A percentile compares a stretch with the other conserved stretches of the same genome.
Evolutionary conservation across 2,113 vertebrate genomes (phyloP).

Genomic region (Bos taurus): DNA sequence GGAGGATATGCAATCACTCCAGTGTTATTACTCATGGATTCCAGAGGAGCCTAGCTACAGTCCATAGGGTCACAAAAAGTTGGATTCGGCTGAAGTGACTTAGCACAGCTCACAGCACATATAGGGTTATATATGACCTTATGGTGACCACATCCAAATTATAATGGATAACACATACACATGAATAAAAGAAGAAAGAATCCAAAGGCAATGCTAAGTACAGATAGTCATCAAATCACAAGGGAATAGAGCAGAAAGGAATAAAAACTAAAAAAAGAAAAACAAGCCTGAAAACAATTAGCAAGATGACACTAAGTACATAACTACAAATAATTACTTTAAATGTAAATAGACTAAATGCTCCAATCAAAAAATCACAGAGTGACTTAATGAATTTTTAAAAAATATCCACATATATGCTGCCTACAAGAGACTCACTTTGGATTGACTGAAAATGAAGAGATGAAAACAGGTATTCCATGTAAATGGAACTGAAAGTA

Average conservation of each 20-base stretch:
- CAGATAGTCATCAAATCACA: neutral
- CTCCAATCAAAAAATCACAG: neutral
- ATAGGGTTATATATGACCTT: neutral
- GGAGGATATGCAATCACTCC: neutral
- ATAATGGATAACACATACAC: neutral
- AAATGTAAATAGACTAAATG: neutral
- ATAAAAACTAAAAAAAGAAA: neutral
- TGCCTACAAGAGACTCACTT: neutral
- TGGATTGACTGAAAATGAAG: neutral
- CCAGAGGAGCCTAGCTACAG: neutral
- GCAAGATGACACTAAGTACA: neutral
- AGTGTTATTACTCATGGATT: neutral
- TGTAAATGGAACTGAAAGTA: neutral
- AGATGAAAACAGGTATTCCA: neutral
- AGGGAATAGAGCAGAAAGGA: neutral
- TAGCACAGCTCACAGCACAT: neutral
- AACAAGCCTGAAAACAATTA: neutral
- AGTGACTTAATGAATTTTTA: neutral
- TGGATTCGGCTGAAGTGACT: neutral
- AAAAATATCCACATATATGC: neutral
- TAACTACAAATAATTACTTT: neutral
- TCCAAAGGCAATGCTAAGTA: neutral
- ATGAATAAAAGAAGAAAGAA: neutral
- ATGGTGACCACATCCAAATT: neutral
- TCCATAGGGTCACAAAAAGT: neutral